Conservation (phyloP, 1,140 invertebrate species). For the Triops longicaudatus region DNA sequence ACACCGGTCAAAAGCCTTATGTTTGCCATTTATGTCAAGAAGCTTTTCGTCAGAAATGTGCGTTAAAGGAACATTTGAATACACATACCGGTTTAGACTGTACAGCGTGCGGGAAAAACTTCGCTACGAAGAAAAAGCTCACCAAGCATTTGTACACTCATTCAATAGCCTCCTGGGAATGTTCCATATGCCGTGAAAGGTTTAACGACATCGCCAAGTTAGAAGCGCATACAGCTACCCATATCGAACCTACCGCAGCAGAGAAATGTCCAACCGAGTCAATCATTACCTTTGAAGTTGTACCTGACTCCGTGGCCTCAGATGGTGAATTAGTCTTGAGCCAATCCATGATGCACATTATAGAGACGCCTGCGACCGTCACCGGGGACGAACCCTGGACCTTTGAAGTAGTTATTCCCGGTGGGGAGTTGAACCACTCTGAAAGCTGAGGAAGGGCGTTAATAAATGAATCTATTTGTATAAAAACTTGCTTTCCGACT, state of each 20-base stretch:
- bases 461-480: not conserved
- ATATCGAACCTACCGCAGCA: conserved; percentile 16
- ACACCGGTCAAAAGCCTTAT: conserved; percentile 49
- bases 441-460: not conserved
- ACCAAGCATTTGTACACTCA: conserved; percentile 21
- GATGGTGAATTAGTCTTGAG: conserved; percentile 13
- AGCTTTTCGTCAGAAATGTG: conserved; percentile 23
- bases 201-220: conserved; percentile 21
- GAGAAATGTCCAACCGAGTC: not conserved
- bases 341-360: conserved; percentile 5
- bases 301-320: conserved; percentile 9
- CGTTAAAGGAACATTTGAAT: conserved; percentile 25
- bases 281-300: not conserved
- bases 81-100: conserved; percentile 5
- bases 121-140: not conserved
- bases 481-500: not conserved
- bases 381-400: conserved; percentile 18
- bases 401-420: conserved; percentile 25
- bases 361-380: not conserved
- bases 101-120: conserved; percentile 7
- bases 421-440: too few species aligned
- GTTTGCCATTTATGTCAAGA: conserved; percentile 30
- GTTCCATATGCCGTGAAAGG: conserved; percentile 21
- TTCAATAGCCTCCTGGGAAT: not conserved
- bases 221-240: conserved; percentile 5